Conservation (phyloP, 2,797 vertebrate species). For the Calcarius lapponicus region DNA sequence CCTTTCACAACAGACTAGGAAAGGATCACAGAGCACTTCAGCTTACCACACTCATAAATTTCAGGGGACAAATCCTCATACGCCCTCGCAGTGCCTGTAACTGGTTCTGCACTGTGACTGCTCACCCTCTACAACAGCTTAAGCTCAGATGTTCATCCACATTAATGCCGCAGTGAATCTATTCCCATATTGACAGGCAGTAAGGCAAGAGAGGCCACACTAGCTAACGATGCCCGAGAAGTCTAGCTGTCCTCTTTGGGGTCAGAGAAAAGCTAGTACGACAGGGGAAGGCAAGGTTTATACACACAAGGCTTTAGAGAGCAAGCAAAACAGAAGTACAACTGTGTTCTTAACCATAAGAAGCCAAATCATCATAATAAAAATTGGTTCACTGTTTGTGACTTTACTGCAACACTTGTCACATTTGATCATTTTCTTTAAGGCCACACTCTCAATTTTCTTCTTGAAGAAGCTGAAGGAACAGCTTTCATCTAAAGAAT, state of each 20-base stretch:
- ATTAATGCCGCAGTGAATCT: neutral
- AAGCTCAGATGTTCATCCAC: constrained; percentile 29
- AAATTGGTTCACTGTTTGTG: neutral
- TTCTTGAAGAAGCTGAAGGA: constrained; percentile 7
- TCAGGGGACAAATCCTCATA: constrained; percentile 39
- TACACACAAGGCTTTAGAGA: neutral
- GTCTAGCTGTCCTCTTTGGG: neutral
- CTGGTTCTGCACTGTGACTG: neutral
- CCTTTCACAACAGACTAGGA: neutral
- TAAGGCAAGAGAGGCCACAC: neutral
- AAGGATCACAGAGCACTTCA: constrained; percentile 2
- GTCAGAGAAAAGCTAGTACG: neutral
- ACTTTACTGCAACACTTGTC: constrained; percentile 26
- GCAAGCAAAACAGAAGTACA: neutral
- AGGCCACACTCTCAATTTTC: neutral
- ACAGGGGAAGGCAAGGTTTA: neutral
- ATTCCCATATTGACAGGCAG: neutral
- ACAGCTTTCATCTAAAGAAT: constrained; percentile 19
- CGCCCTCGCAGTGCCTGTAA: neutral
- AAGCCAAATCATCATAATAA: neutral
- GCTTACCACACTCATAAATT: constrained; percentile 33
- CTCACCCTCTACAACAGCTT: neutral
- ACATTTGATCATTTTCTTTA: neutral
- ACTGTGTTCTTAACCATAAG: neutral
- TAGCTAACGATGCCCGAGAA: neutral